Base-by-base conservation (phyloP, 2,113 vertebrate species). In the Lipophrys pholis region DNA sequence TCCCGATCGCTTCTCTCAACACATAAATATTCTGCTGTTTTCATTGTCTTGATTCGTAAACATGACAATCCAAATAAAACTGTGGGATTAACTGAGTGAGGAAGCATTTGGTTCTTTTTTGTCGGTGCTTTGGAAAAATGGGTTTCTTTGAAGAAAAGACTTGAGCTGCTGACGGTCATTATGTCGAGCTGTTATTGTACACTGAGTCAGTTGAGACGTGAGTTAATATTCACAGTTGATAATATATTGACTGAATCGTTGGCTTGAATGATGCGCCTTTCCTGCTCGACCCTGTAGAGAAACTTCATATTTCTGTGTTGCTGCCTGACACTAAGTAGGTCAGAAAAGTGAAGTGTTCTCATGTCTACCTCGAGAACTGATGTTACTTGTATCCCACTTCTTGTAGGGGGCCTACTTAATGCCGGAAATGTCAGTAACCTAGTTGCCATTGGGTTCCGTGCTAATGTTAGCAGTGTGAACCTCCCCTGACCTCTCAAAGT, bases 401-500 rank as follows among this genome's bases (percentile, higher is more conserved):
- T 81, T 68, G 80, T 46, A 17, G 42, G 71, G 58, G 84, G 83
- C 50, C 76, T 72, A 52, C 67, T 85, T 64, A 40, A 72, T 78
- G 69, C 84, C 83, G 67, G 50, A 85, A 87, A 79, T 86, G 76
- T 90, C 83, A 70, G 76, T 83, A 81, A 87, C 83, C 86, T 76
- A 86, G 52, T 87, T 88, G 82, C 79, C 72, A 69, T 8, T 62
- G 77, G 78, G 67, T 86, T 71, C 66, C 76, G 75, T 48, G 64
- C 75, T 85, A 79, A 89, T 82, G 85, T 90, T 91, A 84, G 82
- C 67, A 64, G 59, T 79, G 73, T 88, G 90, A 90, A 91, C 92
- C 92, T 87, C 86, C 69, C 53, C 86, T 90, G 87, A 87, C 91
- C 90, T 86, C 85, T 90, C 70, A 61, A 84, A 87, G 82, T 92